Evolutionary conservation across 2,797 vertebrate species (phyloP), one percentile per base, ranked within the genome.

Genomic region (Falco columbarius): DNA sequence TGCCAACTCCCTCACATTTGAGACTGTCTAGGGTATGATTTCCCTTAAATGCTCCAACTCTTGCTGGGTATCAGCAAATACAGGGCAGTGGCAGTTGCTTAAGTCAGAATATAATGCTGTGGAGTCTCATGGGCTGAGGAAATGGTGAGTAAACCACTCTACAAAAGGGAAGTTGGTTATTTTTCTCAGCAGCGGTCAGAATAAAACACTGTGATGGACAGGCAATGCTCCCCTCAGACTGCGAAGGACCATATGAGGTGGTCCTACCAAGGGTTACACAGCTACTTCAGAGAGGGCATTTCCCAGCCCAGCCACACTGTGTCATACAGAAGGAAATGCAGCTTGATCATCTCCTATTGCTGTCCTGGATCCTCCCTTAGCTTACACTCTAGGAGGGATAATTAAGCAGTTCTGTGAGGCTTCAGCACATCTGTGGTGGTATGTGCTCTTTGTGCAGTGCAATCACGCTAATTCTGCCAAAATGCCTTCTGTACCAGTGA

Each of bases 181-280:
- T 93, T 97, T 92, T 91, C 94, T 86, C 86, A 89, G 77, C 34
- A 95, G 26, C 29, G n/a, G 23, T 46, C 72, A 86, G n/a, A 24
- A 30, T 55, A 75, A 96, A n/a, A 70, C 7, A 54, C 47, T 47
- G 40, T 54, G 34, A 80, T n/a, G 65, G 80, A 92, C 95, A 85
- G 13, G 29, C 15, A 83, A 12, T 67, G 40, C 56, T 74, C 36
- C 20, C 14, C 38, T 56, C 55, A 29, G 54, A 23, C 58, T 59
- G 26, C 22, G 44, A 62, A 85, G 65, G 42, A 79, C 13, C 16
- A 59, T 40, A 36, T 32, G 24, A 75, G 51, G 21, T 59, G 63
- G 36, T 67, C 30, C 52, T 89, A 73, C 72, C 36, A 36, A 66
- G 55, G 38, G 18, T 30, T 51, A 68, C 26, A 44, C 10, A 44